These are phyloP conservation scores for Cephalophus harveyi DNA, from an alignment of 2,113 vertebrate genomes.

Conservation along the genomic window DNA sequence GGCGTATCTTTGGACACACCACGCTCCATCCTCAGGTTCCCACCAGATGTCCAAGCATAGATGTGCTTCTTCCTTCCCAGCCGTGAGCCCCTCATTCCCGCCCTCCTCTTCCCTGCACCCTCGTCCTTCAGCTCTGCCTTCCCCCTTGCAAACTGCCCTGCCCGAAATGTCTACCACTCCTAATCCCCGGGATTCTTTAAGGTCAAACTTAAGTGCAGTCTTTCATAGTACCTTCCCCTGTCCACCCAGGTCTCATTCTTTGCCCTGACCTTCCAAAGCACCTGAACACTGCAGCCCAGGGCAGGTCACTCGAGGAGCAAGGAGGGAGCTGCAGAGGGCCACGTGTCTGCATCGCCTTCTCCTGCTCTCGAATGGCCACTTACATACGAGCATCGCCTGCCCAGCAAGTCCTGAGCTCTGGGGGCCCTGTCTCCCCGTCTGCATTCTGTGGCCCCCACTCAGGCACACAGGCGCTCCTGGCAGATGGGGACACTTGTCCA, in stretches of 20 bases:
- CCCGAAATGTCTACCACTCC: not conserved
- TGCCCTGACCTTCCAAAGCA: not conserved
- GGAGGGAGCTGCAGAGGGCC: not conserved
- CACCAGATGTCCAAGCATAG: not conserved
- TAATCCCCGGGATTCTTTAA: not conserved
- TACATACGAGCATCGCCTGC: not conserved
- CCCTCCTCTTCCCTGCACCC: not conserved
- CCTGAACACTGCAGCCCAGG: not conserved
- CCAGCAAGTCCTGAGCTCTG: not conserved
- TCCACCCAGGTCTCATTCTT: not conserved
- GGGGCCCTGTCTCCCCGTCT: not conserved
- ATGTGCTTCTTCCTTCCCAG: not conserved
- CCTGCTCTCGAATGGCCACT: not conserved
- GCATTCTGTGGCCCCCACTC: not conserved
- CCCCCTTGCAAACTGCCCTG: not conserved
- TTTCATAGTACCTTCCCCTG: not conserved
- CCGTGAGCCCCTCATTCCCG: rapidly evolving
- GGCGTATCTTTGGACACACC: too few species aligned
- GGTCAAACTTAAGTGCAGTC: not conserved
- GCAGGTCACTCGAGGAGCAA: not conserved
- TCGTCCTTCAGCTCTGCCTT: not conserved
- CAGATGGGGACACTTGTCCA: not conserved
- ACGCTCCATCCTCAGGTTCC: not conserved
- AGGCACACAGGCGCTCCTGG: not conserved
- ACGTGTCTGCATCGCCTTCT: not conserved